Percentiles rank a stretch among this genome's conserved stretches.
Conservation (phyloP, 2,888 invertebrate species). For the Boloria euphrosyne region DNA sequence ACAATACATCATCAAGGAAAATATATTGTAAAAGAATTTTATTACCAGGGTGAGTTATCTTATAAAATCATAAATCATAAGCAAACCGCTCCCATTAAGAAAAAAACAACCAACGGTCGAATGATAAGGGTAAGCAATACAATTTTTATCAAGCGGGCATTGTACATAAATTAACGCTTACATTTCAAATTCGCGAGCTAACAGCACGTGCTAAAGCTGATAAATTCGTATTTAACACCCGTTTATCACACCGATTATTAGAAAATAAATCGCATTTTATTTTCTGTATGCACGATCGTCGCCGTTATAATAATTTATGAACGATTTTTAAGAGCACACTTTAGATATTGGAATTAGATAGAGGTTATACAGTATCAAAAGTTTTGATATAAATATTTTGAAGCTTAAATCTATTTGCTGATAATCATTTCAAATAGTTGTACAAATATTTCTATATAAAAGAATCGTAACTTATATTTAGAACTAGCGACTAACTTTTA, state of each 20-base stretch:
- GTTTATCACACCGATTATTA: slow-evolving; percentile 50
- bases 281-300: slow-evolving; percentile 47
- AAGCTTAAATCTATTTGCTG: too few relatives aligned
- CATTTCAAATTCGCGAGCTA: slow-evolving; percentile 61
- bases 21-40: too few relatives aligned
- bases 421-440: too few relatives aligned
- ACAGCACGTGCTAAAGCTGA: slow-evolving; percentile 57
- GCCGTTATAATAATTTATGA: slow-evolving; percentile 34
- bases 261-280: slow-evolving; percentile 43
- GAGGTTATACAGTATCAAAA: too few relatives aligned
- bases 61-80: slow-evolving; percentile 6
- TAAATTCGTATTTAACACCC: slow-evolving; percentile 57
- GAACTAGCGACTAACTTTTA: too few relatives aligned
- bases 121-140: slow-evolving; percentile 52
- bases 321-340: slow-evolving; percentile 23
- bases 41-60: too few relatives aligned
- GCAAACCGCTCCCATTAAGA: slow-evolving; percentile 25
- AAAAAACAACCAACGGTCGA: slow-evolving; percentile 57
- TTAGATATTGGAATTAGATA: slow-evolving; percentile 10
- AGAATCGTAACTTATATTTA: too few relatives aligned
- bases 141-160: slow-evolving; percentile 70
- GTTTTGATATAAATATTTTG: too few relatives aligned
- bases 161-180: slow-evolving; percentile 75
- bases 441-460: too few relatives aligned
- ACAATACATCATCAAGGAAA: too few relatives aligned